Evolutionary conservation across 2,888 invertebrate species (phyloP).

Genomic region (Pandemis cinnamomeana): DNA sequence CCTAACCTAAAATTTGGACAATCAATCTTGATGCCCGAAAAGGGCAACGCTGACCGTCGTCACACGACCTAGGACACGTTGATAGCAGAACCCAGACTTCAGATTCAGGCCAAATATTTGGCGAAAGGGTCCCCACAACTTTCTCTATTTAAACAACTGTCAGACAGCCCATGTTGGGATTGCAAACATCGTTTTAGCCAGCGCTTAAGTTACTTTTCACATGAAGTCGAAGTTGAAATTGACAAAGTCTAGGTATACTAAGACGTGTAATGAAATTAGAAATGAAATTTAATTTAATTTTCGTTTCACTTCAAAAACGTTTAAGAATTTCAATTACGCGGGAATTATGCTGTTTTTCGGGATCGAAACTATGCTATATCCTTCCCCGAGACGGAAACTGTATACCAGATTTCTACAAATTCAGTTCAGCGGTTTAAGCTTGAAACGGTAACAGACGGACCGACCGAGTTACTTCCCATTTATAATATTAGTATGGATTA

Average conservation of each 20-base stretch:
- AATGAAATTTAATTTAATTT: no score
- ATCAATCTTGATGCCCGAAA: slow-evolving; percentile 29
- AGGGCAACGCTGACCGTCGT: slow-evolving; percentile 16
- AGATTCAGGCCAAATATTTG: slow-evolving; percentile 27
- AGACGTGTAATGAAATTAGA: no score
- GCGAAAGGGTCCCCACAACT: slow-evolving; percentile 13
- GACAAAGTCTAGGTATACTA: background rate
- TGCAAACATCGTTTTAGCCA: slow-evolving; percentile 3
- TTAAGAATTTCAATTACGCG: no score
- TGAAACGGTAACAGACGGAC: no score
- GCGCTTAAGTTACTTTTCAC: background rate
- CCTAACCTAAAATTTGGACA: background rate
- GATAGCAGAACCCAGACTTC: slow-evolving; percentile 14
- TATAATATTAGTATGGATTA: no score
- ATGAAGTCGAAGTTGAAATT: background rate
- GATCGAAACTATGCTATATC: no score
- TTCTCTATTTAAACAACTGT: slow-evolving; percentile 18
- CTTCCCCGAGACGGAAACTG: no score
- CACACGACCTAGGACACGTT: slow-evolving; percentile 16
- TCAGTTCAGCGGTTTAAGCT: no score
- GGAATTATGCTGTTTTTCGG: no score
- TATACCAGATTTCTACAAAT: no score
- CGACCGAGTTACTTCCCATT: no score
- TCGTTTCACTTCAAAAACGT: no score
- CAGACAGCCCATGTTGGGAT: background rate